Conservation (phyloP, 2,113 vertebrate genomes). For the Bucco capensis region DNA sequence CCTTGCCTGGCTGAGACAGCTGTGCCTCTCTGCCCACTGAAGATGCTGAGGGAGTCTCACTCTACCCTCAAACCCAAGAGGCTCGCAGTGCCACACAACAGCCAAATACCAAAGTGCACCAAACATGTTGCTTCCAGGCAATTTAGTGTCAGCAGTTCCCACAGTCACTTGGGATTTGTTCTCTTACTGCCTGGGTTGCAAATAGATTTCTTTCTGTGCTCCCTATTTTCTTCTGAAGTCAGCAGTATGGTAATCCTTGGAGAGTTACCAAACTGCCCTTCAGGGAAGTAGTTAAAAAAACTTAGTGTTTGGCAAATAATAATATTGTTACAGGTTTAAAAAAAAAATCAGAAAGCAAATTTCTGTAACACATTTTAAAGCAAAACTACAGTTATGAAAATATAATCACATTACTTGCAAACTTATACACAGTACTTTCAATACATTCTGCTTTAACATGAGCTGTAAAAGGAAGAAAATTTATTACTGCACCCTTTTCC, state of each 20-base stretch:
- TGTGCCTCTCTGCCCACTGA: not conserved
- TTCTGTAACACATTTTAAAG: not conserved
- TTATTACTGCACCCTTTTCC: not conserved
- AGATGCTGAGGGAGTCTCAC: not conserved
- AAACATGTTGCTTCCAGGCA: not conserved
- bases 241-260: constrained; percentile 24
- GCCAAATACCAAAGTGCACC: not conserved
- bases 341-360: not conserved
- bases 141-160: not conserved
- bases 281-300: not conserved
- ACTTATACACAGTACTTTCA: not conserved
- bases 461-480: not conserved
- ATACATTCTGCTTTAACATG: not conserved
- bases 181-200: not conserved
- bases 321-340: not conserved
- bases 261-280: constrained; percentile 7
- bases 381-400: not conserved
- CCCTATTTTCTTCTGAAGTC: not conserved
- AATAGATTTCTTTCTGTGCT: constrained; percentile 16
- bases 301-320: not conserved
- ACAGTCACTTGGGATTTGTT: not conserved
- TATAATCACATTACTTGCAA: not conserved
- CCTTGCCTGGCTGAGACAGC: not conserved
- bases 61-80: not conserved
- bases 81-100: not conserved